Percentiles rank a stretch among this genome's conserved stretches.
These are phyloP conservation scores for Drosophila albomicans DNA, from an alignment of 1,140 invertebrate genomes.

Conservation along the genomic window DNA sequence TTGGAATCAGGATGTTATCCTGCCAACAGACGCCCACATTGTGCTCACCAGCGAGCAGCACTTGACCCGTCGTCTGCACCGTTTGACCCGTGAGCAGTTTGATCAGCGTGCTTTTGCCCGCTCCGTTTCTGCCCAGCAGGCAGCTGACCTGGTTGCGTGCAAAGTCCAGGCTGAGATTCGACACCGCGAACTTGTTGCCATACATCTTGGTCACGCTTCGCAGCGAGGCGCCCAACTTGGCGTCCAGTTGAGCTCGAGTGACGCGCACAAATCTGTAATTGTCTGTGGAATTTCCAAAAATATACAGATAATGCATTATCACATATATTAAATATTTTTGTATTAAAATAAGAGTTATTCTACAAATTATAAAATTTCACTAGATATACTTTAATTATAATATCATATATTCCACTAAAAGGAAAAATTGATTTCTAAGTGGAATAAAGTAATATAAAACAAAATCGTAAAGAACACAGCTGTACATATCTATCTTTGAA, in stretches of 20 bases:
- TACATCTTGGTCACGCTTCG: slow-evolving; percentile 86
- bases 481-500: too few species aligned
- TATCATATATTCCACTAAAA: too few species aligned
- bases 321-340: too few species aligned
- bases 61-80: slow-evolving; percentile 87
- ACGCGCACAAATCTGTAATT: slow-evolving; percentile 77
- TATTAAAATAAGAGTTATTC: too few species aligned
- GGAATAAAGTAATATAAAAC: too few species aligned
- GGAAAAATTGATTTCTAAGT: too few species aligned
- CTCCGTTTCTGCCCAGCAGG: slow-evolving; percentile 94
- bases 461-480: too few species aligned
- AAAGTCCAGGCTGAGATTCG: slow-evolving; percentile 87
- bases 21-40: slow-evolving; percentile 93
- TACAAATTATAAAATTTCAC: too few species aligned
- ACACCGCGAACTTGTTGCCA: slow-evolving; percentile 86
- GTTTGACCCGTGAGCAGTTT: slow-evolving; percentile 89
- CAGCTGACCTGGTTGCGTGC: slow-evolving; percentile 88
- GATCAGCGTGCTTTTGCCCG: slow-evolving; percentile 93
- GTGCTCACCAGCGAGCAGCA: slow-evolving; percentile 83
- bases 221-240: slow-evolving; percentile 85
- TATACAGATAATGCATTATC: too few species aligned
- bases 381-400: too few species aligned
- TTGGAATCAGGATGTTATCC: slow-evolving; percentile 92
- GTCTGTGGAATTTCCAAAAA: slow-evolving; percentile 31
- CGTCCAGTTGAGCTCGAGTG: slow-evolving; percentile 67